Conservation (phyloP, 2,797 vertebrate genomes). For the Dipus sagitta region DNA sequence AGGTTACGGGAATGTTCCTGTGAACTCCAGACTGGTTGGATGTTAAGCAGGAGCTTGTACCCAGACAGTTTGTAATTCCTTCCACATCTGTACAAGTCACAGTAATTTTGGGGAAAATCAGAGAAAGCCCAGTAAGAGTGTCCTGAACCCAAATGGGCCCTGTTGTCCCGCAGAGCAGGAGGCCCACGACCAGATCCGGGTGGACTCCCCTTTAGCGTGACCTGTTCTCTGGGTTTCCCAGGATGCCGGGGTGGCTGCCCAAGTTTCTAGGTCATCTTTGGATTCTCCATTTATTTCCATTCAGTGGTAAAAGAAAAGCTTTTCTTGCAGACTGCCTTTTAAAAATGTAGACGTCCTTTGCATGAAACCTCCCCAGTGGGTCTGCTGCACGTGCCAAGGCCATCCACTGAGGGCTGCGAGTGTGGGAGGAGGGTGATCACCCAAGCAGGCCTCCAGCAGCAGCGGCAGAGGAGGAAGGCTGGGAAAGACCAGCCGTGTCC, state of each 20-base stretch:
- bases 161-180: not conserved
- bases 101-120: not conserved
- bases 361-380: not conserved
- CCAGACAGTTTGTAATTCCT: not conserved
- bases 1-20: not conserved
- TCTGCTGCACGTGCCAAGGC: not conserved
- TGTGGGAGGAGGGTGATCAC: not conserved
- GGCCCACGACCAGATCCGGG: not conserved
- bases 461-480: not conserved
- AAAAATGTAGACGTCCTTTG: not conserved
- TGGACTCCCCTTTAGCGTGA: fast-evolving
- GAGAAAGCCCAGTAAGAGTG: constrained; percentile 1
- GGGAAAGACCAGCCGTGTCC: not conserved
- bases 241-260: not conserved
- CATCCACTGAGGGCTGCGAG: not conserved
- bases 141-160: not conserved
- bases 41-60: not conserved
- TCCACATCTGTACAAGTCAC: not conserved
- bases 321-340: not conserved
- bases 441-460: not conserved
- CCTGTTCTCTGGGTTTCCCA: not conserved
- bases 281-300: not conserved
- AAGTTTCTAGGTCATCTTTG: not conserved
- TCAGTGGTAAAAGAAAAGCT: not conserved
- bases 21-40: not conserved